These are phyloP conservation scores for Globia sparganii DNA, from an alignment of 2,888 invertebrate species.

Conservation along the genomic window DNA sequence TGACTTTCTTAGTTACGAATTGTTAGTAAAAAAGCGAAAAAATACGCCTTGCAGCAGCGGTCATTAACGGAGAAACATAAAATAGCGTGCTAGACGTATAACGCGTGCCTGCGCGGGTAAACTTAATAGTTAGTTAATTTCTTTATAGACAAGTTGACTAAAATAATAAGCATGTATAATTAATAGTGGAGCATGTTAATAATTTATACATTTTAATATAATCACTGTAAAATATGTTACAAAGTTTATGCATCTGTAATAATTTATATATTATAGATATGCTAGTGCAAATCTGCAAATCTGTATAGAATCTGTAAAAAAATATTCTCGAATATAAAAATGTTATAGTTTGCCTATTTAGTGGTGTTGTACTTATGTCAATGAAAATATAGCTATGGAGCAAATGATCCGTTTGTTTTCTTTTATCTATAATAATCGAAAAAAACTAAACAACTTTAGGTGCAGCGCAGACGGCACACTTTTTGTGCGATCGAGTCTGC, in stretches of 20 bases:
- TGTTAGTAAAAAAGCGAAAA: conserved; percentile 3
- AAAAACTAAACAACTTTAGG: background rate
- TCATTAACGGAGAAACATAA: background rate
- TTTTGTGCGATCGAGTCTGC: too few species aligned
- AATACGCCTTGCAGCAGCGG: background rate
- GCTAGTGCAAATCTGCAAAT: conserved; percentile 40
- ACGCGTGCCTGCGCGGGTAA: background rate
- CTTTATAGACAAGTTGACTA: conserved; percentile 19
- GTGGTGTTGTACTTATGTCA: conserved; percentile 62
- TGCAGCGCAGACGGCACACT: too few species aligned
- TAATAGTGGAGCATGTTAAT: conserved; percentile 30
- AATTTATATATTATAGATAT: conserved; percentile 32
- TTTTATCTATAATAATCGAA: background rate
- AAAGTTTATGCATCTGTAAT: conserved; percentile 41
- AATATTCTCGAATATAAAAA: conserved; percentile 44
- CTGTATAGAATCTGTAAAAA: conserved; percentile 44
- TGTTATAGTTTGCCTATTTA: conserved; percentile 55
- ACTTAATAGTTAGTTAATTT: conserved; percentile 7
- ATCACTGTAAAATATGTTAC: conserved; percentile 30
- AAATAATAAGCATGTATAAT: conserved; percentile 37
- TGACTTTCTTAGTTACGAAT: conserved; percentile 8
- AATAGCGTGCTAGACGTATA: background rate
- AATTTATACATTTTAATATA: conserved; percentile 15
- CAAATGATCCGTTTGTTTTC: conserved; percentile 54
- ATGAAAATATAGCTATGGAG: conserved; percentile 62